phyloP scores from a whole-genome alignment of 2,888 invertebrate genomes.

The Sinhomidia bicolor region DNA sequence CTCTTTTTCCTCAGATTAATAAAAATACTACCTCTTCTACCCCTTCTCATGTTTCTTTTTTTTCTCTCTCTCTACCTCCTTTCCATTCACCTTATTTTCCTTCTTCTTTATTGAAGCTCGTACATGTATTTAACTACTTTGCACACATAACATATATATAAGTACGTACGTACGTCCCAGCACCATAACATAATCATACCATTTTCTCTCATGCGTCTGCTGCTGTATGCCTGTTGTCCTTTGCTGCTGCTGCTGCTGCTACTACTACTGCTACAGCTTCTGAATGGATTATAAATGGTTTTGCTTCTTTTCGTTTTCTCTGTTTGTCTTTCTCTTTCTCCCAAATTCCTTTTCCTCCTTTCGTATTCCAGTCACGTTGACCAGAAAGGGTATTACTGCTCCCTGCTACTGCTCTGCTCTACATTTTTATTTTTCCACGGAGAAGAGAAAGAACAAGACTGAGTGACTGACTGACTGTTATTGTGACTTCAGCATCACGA shows the following conservation, averaged over 20 bases:
- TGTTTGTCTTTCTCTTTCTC: background rate
- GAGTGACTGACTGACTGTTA: slow-evolving; percentile 8
- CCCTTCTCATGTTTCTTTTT: slow-evolving; percentile 2
- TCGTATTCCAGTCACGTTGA: slow-evolving; percentile 66
- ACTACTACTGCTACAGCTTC: background rate
- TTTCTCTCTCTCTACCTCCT: background rate
- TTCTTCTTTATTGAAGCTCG: background rate
- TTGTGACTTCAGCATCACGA: slow-evolving; percentile 9
- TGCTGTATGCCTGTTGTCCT: background rate
- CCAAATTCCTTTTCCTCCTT: background rate
- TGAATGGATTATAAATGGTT: slow-evolving; percentile 63
- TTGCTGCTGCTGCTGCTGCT: background rate
- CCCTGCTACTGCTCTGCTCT: slow-evolving; percentile 16
- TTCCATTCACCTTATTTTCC: slow-evolving; percentile 5
- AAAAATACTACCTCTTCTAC: slow-evolving; percentile 13
- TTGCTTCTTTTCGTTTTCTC: background rate
- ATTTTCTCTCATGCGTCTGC: background rate
- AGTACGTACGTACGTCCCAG: background rate
- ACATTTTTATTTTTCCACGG: slow-evolving; percentile 25
- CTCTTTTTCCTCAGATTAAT: slow-evolving; percentile 11
- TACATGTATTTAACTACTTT: background rate
- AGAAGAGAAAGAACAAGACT: background rate
- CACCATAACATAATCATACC: too few relatives aligned
- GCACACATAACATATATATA: background rate
- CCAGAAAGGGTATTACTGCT: slow-evolving; percentile 55